Evolutionary conservation across 2,888 invertebrate species (phyloP), one percentile per base, ranked within the genome.

Genomic region (Scelioninae gen. 2): DNA sequence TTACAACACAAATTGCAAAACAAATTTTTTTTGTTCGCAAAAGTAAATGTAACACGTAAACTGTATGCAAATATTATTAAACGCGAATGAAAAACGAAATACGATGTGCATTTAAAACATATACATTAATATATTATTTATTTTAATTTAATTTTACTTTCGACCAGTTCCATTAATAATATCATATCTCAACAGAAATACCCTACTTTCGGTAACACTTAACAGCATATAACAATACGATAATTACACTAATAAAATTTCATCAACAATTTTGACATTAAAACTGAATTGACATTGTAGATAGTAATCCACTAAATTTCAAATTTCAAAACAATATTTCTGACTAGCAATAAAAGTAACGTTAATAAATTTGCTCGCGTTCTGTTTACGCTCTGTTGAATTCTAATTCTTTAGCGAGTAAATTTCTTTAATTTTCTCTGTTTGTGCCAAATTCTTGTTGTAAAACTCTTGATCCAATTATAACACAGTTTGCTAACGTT

Each of bases 401-500:
- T 53, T 39, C 53, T 55, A 55, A 55, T 35, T 35, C 4, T 18
- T 1, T 55, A n/a, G 43, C 33, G 28, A 41, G 41, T 55, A 16
- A 55, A 41, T 16, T 33, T 1, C n/a, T 33, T 35, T 6, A 7
- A 25, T 41, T 55, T 25, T 15, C 22, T 53, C 10, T 35, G 11
- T 37, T 37, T 22, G 18, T 31, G 28, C 13, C 18, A 35, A 1
- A 22, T n/a, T 13, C 9, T 45, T 45, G n/a, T n/a, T n/a, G n/a
- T n/a, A n/a, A n/a, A 37, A 31, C 11, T 11, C 10, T 15, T 33
- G 5, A 63, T n/a, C n/a, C 25, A 48, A 58, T 53, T 45, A 41
- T 67, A 55, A 67, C 45, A 35, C n/a, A 19, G 15, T 61, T 57
- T 69, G 10, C 58, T n/a, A 50, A 68, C 39, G 50, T 71, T 73